Evolutionary conservation across 1,140 invertebrate species (phyloP).

Genomic region (Cotesia vestalis): DNA sequence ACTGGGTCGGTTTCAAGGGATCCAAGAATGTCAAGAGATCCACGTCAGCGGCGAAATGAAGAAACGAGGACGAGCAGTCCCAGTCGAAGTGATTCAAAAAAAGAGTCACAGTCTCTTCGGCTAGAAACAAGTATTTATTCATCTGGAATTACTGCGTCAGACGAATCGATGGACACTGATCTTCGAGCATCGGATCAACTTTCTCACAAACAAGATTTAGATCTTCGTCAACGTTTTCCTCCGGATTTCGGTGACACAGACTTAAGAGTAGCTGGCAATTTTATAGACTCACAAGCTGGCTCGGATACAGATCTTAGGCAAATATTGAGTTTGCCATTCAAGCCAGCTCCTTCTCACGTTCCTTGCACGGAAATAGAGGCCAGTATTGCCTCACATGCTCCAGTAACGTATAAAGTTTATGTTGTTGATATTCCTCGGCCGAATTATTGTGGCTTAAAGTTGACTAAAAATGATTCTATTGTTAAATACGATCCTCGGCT

Average conservation of each 20-base stretch:
- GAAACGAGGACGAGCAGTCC: constrained; percentile 41
- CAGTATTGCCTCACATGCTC: constrained; percentile 78
- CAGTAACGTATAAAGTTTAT: constrained; percentile 74
- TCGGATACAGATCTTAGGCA: constrained; percentile 79
- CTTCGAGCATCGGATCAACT: constrained; percentile 59
- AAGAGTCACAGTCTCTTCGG: constrained; percentile 50
- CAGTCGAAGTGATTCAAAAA: constrained; percentile 45
- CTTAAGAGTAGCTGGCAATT: constrained; percentile 57
- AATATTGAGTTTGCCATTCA: constrained; percentile 75
- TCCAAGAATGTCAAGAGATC: constrained; percentile 55
- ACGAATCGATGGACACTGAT: constrained; percentile 58
- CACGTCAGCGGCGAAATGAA: constrained; percentile 44
- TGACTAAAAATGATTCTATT: constrained; percentile 75
- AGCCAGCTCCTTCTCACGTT: constrained; percentile 78
- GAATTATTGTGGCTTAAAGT: constrained; percentile 77
- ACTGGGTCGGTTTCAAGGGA: constrained; percentile 49
- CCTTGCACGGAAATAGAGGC: constrained; percentile 87
- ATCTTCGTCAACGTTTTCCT: constrained; percentile 66
- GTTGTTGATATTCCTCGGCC: constrained; percentile 76
- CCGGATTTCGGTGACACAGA: constrained; percentile 60
- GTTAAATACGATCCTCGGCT: constrained; percentile 77
- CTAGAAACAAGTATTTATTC: constrained; percentile 62
- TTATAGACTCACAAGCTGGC: constrained; percentile 50
- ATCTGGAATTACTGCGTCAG: constrained; percentile 58
- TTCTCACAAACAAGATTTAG: constrained; percentile 67